A percentile compares a stretch with the other conserved stretches of the same genome.
Evolutionary conservation across 2,797 vertebrate genomes (phyloP).

Genomic region (Arctocebus calabarensis): DNA sequence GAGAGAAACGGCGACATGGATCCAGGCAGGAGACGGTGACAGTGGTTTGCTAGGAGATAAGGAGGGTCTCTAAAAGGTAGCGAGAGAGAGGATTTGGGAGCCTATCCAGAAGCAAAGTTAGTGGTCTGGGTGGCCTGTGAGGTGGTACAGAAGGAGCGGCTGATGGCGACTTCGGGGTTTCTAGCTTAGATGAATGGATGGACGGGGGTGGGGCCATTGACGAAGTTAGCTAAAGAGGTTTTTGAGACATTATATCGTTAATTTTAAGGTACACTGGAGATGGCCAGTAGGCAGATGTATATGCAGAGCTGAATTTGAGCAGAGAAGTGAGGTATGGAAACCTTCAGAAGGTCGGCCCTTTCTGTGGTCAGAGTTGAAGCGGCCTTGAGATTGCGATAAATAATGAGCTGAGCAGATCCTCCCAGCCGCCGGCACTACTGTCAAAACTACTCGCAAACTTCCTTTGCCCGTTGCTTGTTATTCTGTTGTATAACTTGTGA

Average conservation of each 20-base stretch:
- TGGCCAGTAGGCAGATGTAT: not conserved
- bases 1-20: not conserved
- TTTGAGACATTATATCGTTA: not conserved
- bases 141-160: not conserved
- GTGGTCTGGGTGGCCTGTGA: not conserved
- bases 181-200: not conserved
- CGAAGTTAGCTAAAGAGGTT: not conserved
- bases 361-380: not conserved
- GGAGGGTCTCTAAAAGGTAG: slow-evolving; percentile 8
- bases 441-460: not conserved
- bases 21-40: not conserved
- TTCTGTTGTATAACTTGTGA: slow-evolving; percentile 4
- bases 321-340: not conserved
- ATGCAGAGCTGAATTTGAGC: not conserved
- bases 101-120: slow-evolving; percentile 25
- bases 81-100: not conserved
- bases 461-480: not conserved
- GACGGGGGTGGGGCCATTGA: not conserved
- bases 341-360: not conserved
- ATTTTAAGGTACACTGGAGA: not conserved
- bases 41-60: not conserved
- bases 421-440: not conserved
- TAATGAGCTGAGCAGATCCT: not conserved
- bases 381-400: not conserved
- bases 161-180: not conserved